A percentile compares a stretch with the other conserved stretches of the same genome.
phyloP scores from a whole-genome alignment of 2,888 invertebrate genomes.

The Parnassius smintheus region DNA sequence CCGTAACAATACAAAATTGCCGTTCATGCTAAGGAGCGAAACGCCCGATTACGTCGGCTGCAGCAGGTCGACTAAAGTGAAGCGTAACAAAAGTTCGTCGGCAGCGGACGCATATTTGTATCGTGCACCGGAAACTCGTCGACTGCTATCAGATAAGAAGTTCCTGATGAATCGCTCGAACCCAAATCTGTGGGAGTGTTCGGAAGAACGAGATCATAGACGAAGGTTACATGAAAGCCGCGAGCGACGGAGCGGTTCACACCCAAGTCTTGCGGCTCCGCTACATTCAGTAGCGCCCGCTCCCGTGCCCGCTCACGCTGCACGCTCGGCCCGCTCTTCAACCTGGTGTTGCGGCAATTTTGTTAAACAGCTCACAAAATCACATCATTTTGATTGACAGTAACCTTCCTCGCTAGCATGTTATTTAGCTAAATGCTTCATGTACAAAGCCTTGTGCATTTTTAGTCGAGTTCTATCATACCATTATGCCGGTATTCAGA shows the following conservation, averaged over 20 bases:
- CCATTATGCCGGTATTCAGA: background rate
- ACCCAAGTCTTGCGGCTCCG: conserved; percentile 57
- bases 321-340: conserved; percentile 81
- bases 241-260: conserved; percentile 67
- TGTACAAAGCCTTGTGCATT: conserved; percentile 1
- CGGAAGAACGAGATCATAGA: conserved; percentile 50
- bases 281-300: conserved; percentile 35
- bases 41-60: conserved; percentile 61
- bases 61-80: conserved; percentile 62
- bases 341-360: conserved; percentile 91
- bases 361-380: conserved; percentile 88
- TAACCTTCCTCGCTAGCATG: conserved; percentile 37
- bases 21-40: conserved; percentile 58
- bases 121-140: conserved; percentile 61
- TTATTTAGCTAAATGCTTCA: conserved; percentile 7
- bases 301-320: conserved; percentile 34
- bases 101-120: conserved; percentile 67
- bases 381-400: conserved; percentile 86
- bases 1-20: conserved; percentile 68
- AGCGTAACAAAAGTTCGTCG: conserved; percentile 76
- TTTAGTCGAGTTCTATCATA: background rate
- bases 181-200: conserved; percentile 69
- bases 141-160: conserved; percentile 64
- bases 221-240: conserved; percentile 46
- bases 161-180: conserved; percentile 74